Evolutionary conservation across 2,113 vertebrate genomes (phyloP).

Genomic region (Acrocephalus kingi): DNA sequence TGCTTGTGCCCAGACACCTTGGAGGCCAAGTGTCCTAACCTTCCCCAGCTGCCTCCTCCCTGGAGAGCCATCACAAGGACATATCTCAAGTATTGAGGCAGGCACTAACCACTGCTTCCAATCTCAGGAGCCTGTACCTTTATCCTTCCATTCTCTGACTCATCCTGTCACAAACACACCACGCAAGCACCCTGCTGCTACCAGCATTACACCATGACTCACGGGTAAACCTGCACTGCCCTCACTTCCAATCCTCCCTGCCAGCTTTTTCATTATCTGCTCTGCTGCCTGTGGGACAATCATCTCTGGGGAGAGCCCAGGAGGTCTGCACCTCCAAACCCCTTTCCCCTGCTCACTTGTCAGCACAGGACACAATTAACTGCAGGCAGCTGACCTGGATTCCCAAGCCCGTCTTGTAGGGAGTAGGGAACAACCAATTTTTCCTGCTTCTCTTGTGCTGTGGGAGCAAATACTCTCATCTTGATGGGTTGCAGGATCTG

Average conservation of each 20-base stretch:
- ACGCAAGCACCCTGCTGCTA: background rate
- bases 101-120: background rate
- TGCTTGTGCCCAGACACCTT: background rate
- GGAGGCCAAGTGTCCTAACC: background rate
- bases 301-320: background rate
- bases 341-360: background rate
- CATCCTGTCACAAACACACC: background rate
- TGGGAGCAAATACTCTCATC: background rate
- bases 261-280: slow-evolving; percentile 5
- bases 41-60: background rate
- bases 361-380: background rate
- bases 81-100: fast-evolving
- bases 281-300: background rate
- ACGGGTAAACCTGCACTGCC: background rate
- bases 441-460: background rate
- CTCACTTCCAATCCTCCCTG: background rate
- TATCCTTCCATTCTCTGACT: background rate
- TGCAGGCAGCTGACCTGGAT: background rate
- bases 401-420: background rate
- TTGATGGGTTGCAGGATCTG: background rate
- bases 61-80: background rate
- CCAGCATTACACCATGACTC: background rate
- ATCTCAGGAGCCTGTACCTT: background rate
- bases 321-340: background rate
- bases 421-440: background rate